Conservation (phyloP, 2,888 invertebrate species). For the Leptura quadrifasciata region DNA sequence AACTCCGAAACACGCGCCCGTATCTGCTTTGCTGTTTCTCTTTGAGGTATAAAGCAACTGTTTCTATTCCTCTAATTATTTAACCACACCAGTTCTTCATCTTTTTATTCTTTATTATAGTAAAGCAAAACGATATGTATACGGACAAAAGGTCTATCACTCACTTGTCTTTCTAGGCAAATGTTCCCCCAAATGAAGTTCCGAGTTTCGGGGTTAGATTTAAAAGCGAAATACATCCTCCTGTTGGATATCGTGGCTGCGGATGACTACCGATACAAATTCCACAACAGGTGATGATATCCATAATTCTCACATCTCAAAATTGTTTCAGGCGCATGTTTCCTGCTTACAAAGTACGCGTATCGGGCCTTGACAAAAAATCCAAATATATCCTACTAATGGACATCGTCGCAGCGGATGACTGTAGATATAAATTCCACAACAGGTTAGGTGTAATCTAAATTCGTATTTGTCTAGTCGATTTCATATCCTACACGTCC, state of each 20-base stretch:
- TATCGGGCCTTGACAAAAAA: slow-evolving; percentile 97
- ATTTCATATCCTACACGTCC: slow-evolving; percentile 60
- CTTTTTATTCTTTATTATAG: too few species aligned
- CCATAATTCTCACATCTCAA: slow-evolving; percentile 55
- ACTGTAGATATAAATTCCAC: slow-evolving; percentile 96
- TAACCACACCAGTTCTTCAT: too few species aligned
- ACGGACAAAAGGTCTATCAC: neutral
- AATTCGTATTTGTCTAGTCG: slow-evolving; percentile 54
- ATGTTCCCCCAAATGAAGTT: slow-evolving; percentile 99
- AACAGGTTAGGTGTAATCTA: slow-evolving; percentile 82
- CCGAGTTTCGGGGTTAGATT: slow-evolving; percentile 97
- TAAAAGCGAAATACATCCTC: slow-evolving; percentile 99
- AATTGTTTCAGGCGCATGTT: slow-evolving; percentile 94
- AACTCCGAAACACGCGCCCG: too few species aligned
- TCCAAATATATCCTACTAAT: slow-evolving; percentile 98
- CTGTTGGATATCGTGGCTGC: slow-evolving; percentile 99
- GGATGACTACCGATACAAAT: slow-evolving; percentile 98
- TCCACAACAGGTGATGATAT: slow-evolving; percentile 92
- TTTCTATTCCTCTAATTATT: too few species aligned
- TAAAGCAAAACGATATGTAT: neutral
- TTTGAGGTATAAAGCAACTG: too few species aligned
- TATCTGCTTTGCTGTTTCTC: too few species aligned
- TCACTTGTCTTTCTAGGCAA: slow-evolving; percentile 84
- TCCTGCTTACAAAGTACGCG: slow-evolving; percentile 97
- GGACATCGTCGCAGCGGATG: slow-evolving; percentile 98